Evolutionary conservation across 1,140 invertebrate species (phyloP).

Genomic region (Metaphire vulgaris): DNA sequence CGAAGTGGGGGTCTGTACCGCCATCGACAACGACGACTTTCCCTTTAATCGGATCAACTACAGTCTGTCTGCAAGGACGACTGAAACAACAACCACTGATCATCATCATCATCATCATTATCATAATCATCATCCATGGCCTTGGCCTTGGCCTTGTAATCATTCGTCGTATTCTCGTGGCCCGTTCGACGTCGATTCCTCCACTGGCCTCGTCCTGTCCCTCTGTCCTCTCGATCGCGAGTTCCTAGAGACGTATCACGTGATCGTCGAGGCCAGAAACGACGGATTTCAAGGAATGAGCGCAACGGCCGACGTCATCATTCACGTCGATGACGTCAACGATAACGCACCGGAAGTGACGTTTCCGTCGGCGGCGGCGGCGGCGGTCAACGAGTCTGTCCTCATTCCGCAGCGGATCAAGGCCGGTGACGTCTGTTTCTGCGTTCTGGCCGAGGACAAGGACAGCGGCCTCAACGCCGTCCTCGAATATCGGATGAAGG

Average conservation of each 20-base stretch:
- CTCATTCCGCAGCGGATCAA: background rate
- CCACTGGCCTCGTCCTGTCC: background rate
- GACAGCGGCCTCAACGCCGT: background rate
- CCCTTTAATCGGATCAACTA: background rate
- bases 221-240: constrained; percentile 8
- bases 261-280: constrained; percentile 15
- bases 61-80: too few relatives aligned
- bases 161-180: too few relatives aligned
- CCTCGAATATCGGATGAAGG: background rate
- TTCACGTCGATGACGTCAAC: constrained; percentile 24
- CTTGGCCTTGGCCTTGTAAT: too few relatives aligned
- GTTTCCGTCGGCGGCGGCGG: constrained; percentile 2
- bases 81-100: too few relatives aligned
- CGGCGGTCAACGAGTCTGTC: constrained; percentile 1
- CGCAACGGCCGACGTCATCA: constrained; percentile 4
- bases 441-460: background rate
- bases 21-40: background rate
- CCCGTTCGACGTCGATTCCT: background rate
- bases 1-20: background rate
- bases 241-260: background rate
- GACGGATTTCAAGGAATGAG: constrained; percentile 1
- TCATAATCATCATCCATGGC: too few relatives aligned
- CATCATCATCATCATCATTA: too few relatives aligned
- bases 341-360: constrained; percentile 21
- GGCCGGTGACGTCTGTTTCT: background rate